Evolutionary conservation across 2,888 invertebrate species (phyloP), one percentile per base, ranked within the genome.

Genomic region (Herminia tarsipennalis): DNA sequence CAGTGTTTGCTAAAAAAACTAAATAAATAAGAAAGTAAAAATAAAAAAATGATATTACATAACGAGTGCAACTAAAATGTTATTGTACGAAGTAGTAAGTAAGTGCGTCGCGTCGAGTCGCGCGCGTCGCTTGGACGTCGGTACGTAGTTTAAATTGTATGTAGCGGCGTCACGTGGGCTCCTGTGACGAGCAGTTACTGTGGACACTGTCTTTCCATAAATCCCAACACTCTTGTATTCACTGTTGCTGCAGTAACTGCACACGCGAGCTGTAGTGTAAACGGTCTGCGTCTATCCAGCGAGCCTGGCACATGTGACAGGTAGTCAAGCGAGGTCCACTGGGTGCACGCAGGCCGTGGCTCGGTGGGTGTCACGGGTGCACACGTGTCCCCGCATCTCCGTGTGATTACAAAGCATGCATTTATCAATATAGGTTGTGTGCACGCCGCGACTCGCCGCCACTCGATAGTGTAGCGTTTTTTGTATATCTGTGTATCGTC

Each of bases 21-120:
- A 57, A 65, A 59, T 64, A 63, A 48, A 52, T 60, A 66, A 55
- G 49, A 63, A 70, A 62, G 42, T 66, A 73, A 73, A 70, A 65
- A 66, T 58, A 56, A 68, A 69, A 72, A 49, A 59, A 53, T 17
- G 0, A 37, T 56, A 56, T 65, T 69, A 66, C 63, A 48, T 76
- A 71, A 78, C 72, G 79, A 78, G 81, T 83, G 83, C 76, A 82
- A 79, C 73, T 83, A 73, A 76, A 74, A 71, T 68, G 64, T 34
- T 70, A 74, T 63, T 76, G 76, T 81, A 76, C 70, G 77, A 76
- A 65, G 25, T 50, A 50, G 44, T 35, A 5, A 17, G 29, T 40
- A 40, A 46, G 38, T 25, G 36, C 4, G 37, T 9, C 10, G 30
- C 22, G 13, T 12, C 24, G 21, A 8, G 34, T 6, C 27, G 30